These are phyloP conservation scores for Phyllostomus discolor DNA, from an alignment of 2,113 vertebrate genomes.

Conservation along the genomic window DNA sequence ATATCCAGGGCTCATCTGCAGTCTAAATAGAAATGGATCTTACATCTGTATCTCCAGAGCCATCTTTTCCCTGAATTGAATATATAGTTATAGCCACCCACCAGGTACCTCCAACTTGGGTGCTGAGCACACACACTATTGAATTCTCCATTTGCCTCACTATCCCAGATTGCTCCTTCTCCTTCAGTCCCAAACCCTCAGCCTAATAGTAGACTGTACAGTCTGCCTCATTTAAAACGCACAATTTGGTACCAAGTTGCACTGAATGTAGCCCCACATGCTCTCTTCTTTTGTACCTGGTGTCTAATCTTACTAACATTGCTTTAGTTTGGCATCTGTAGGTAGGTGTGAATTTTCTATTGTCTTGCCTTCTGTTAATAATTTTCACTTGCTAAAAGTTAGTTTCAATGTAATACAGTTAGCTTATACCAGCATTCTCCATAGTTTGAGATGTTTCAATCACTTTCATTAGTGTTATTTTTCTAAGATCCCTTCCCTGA, in stretches of 20 bases:
- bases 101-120: not conserved
- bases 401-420: not conserved
- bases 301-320: not conserved
- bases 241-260: not conserved
- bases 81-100: not conserved
- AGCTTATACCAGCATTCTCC: not conserved
- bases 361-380: not conserved
- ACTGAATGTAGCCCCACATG: not conserved
- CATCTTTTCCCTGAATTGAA: not conserved
- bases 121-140: not conserved
- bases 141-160: not conserved
- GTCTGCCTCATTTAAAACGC: not conserved
- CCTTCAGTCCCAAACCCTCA: not conserved
- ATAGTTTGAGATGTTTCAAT: not conserved
- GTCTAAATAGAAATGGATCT: not conserved
- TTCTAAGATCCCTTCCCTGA: not conserved
- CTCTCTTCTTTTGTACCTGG: not conserved
- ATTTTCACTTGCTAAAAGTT: not conserved
- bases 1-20: not conserved
- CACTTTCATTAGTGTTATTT: not conserved
- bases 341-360: not conserved
- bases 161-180: not conserved
- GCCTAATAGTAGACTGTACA: not conserved
- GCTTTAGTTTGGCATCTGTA: not conserved
- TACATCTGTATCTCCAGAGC: not conserved